phyloP scores from a whole-genome alignment of 2,797 vertebrate species.

The Scarus forsteni region DNA sequence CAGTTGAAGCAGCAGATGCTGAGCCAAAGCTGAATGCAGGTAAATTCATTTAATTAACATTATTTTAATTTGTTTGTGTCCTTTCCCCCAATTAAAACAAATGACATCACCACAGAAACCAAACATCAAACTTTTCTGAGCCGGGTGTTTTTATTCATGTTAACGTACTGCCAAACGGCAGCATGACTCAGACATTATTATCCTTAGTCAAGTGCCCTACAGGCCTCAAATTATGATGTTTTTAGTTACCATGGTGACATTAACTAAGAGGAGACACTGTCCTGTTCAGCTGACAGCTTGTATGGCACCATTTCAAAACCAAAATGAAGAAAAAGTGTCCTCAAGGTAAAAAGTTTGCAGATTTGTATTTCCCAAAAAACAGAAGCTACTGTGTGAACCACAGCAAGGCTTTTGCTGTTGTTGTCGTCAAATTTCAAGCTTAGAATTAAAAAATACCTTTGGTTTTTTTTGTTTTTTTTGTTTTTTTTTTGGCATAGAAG shows the following conservation, averaged over 20 bases:
- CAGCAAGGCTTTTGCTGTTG: too few species aligned
- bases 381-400: too few species aligned
- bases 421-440: too few species aligned
- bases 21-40: not conserved
- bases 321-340: too few species aligned
- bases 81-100: not conserved
- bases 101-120: not conserved
- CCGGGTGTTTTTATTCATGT: not conserved
- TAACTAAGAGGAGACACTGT: not conserved
- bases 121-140: slow-evolving; percentile 1
- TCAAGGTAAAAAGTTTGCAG: too few species aligned
- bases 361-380: too few species aligned
- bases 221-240: slow-evolving; percentile 11
- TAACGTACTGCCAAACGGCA: too few species aligned
- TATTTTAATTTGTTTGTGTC: not conserved
- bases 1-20: fast-evolving
- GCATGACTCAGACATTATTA: slow-evolving; percentile 12
- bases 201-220: slow-evolving; percentile 1
- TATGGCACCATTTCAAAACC: too few species aligned
- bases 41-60: slow-evolving; percentile 11
- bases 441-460: too few species aligned
- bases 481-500: too few species aligned
- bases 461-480: too few species aligned
- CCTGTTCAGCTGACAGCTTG: not conserved
- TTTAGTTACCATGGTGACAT: not conserved